Evolutionary conservation across 1,140 invertebrate genomes (phyloP), one percentile per base, ranked within the genome.

Genomic region (Eurytemora carolleeae): DNA sequence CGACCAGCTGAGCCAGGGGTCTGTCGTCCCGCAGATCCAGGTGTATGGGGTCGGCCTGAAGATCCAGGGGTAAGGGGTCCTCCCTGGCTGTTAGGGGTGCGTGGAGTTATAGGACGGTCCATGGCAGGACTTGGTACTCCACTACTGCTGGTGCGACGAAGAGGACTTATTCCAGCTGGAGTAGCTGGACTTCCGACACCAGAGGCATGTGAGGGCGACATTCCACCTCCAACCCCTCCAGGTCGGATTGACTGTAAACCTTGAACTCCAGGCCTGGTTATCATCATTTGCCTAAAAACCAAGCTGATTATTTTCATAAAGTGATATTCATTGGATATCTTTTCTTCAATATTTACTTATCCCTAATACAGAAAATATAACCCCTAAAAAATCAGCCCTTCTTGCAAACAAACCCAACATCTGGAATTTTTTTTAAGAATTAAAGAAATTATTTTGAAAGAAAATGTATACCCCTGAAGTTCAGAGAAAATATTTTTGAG

Each of bases 111-210:
- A 16, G 60, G 60, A 7, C 60, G 53, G 54, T 62, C 60, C 1
- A n/a, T 44, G 17, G 44, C 59, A 22, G 59, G 59, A 57, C 60
- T 57, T 2, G 60, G 15, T 2, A 62, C 52, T 16, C 58, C 58
- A 25, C 58, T 54, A 3, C 18, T 23, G 31, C 59, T 60, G 22
- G 60, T 21, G 16, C 52, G 60, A n/a, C 60, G 53, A 23, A 18
- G 58, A 58, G 60, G 60, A 31, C 58, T 59, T 24, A 57, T 57
- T 24, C n/a, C 18, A n/a, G n/a, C n/a, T n/a, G n/a, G n/a, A n/a
- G n/a, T n/a, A n/a, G n/a, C n/a, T 7, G 31, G 31, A n/a, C 31
- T 44, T 12, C 31, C 31, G n/a, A 44, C 31, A 44, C n/a, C n/a
- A n/a, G 7, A 7, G n/a, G 31, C 31, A n/a, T 44, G n/a, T 7